Evolutionary conservation across 2,797 vertebrate genomes (phyloP).

Genomic region (Pantherophis vulpinus): DNA sequence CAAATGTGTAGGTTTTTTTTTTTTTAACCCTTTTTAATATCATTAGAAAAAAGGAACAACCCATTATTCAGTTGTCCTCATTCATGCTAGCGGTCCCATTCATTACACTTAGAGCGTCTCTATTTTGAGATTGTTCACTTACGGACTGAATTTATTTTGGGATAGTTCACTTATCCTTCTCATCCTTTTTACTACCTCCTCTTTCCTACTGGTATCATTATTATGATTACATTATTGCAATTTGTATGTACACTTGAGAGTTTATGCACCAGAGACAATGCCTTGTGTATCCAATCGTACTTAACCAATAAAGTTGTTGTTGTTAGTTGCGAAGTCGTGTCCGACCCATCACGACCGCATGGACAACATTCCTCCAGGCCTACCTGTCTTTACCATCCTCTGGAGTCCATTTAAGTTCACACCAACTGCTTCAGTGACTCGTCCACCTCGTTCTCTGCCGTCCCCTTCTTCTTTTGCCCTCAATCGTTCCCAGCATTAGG

Average conservation of each 20-base stretch:
- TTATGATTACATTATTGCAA: not conserved
- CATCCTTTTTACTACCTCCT: too few relatives aligned
- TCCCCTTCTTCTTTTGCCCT: too few relatives aligned
- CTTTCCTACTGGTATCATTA: not conserved
- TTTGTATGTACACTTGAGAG: not conserved
- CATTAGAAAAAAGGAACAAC: not conserved
- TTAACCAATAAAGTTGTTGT: not conserved
- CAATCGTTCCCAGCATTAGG: too few relatives aligned
- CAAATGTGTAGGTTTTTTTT: constrained; percentile 38
- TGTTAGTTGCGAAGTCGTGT: too few relatives aligned
- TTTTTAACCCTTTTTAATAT: constrained; percentile 1
- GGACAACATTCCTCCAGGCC: too few relatives aligned
- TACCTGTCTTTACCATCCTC: too few relatives aligned
- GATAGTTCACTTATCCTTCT: not conserved
- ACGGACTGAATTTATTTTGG: not conserved
- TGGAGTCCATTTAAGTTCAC: too few relatives aligned
- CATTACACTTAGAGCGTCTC: not conserved
- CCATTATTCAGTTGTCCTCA: not conserved
- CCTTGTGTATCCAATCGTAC: not conserved
- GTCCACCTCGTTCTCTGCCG: too few relatives aligned
- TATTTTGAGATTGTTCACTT: not conserved
- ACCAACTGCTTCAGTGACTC: too few relatives aligned
- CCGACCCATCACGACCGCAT: too few relatives aligned
- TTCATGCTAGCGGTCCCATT: not conserved
- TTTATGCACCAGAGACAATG: not conserved